These are phyloP conservation scores for Caretta caretta DNA, from an alignment of 2,113 vertebrate species.

Conservation along the genomic window DNA sequence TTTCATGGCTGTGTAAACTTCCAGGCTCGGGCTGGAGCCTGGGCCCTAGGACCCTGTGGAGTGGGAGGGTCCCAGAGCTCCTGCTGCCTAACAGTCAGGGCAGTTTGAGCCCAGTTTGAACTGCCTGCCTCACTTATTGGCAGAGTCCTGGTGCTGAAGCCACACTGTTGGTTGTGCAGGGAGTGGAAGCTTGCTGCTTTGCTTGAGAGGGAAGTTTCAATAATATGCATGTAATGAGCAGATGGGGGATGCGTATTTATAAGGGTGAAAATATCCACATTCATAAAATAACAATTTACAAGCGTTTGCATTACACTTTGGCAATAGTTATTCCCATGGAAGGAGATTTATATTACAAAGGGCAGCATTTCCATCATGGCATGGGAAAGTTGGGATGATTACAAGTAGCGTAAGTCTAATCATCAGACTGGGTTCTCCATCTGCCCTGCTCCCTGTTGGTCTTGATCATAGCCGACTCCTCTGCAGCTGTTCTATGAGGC, in stretches of 20 bases:
- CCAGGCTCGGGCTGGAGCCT: neutral
- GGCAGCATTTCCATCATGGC: neutral
- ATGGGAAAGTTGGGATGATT: neutral
- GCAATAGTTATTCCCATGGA: neutral
- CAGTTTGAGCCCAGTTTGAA: neutral
- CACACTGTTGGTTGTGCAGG: neutral
- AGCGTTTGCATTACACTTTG: neutral
- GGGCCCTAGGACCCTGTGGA: neutral
- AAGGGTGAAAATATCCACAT: constrained; percentile 27
- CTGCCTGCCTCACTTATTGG: neutral
- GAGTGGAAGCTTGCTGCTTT: neutral
- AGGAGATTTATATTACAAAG: neutral
- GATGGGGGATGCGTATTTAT: constrained; percentile 11
- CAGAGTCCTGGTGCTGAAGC: neutral
- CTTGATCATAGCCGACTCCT: neutral
- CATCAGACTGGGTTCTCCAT: neutral
- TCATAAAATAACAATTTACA: constrained; percentile 17
- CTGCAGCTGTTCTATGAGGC: neutral
- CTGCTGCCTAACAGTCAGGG: neutral
- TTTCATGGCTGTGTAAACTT: neutral
- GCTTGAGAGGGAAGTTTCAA: neutral
- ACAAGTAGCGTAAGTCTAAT: rapidly evolving
- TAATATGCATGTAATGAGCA: constrained; percentile 28
- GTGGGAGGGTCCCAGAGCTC: neutral
- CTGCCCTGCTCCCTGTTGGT: neutral